phyloP scores from a whole-genome alignment of 2,888 invertebrate species.

The Frankliniella fusca region DNA sequence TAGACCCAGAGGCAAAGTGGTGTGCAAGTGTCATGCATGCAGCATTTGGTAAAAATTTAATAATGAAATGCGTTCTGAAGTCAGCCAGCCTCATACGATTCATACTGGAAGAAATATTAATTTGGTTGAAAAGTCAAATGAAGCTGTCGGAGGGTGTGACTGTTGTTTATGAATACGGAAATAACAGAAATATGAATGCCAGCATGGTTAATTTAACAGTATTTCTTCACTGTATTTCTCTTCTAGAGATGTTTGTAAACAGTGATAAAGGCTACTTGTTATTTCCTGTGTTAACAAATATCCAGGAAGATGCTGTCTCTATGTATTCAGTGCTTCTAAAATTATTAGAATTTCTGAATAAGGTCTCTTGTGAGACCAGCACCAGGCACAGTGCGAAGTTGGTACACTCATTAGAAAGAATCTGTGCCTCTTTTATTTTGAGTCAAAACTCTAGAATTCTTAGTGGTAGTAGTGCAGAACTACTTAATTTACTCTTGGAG shows the following conservation, averaged over 20 bases:
- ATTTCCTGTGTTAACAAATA: background rate
- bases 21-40: background rate
- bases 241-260: background rate
- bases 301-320: background rate
- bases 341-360: background rate
- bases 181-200: background rate
- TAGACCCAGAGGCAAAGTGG: slow-evolving; percentile 5
- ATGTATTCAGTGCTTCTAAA: background rate
- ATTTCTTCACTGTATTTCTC: background rate
- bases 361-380: background rate
- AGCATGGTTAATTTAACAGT: background rate
- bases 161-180: background rate
- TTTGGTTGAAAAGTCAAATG: slow-evolving; percentile 2
- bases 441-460: background rate
- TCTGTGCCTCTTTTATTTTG: background rate
- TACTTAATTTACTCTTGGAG: background rate
- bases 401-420: background rate
- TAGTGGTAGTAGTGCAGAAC: background rate
- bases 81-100: background rate
- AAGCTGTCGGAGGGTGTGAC: background rate
- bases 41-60: background rate
- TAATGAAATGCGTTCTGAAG: background rate
- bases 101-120: background rate
- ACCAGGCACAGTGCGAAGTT: background rate
- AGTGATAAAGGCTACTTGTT: background rate